These are phyloP conservation scores for Uria aalge DNA, from an alignment of 2,113 vertebrate genomes.

Conservation along the genomic window DNA sequence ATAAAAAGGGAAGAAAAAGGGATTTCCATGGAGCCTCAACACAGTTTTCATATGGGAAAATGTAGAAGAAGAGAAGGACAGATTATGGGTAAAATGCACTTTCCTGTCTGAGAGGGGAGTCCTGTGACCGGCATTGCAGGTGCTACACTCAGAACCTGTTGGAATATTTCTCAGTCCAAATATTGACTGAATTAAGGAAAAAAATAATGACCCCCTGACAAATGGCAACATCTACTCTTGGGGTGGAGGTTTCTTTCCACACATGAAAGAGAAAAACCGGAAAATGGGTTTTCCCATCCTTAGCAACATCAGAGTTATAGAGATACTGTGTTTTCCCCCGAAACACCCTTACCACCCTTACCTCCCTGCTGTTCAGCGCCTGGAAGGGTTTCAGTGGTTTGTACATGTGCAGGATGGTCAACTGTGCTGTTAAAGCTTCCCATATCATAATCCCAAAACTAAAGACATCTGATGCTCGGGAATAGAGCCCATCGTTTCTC, in stretches of 20 bases:
- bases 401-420: background rate
- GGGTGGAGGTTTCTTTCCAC: background rate
- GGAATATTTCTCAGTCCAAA: background rate
- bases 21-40: background rate
- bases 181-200: background rate
- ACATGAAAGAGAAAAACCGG: background rate
- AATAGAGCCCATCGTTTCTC: background rate
- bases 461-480: background rate
- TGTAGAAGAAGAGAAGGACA: background rate
- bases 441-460: background rate
- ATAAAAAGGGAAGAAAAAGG: background rate
- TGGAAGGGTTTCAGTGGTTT: background rate
- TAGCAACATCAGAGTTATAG: background rate
- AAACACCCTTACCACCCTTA: background rate
- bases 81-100: background rate
- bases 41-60: background rate
- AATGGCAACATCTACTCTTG: background rate
- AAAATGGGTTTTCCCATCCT: background rate
- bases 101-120: background rate
- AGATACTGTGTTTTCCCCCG: background rate
- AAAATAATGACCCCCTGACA: background rate
- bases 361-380: background rate
- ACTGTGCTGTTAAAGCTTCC: background rate
- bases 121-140: background rate
- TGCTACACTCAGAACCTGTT: background rate